These are phyloP conservation scores for Clarias pachynema DNA, from an alignment of 2,797 vertebrate species.

Conservation along the genomic window DNA sequence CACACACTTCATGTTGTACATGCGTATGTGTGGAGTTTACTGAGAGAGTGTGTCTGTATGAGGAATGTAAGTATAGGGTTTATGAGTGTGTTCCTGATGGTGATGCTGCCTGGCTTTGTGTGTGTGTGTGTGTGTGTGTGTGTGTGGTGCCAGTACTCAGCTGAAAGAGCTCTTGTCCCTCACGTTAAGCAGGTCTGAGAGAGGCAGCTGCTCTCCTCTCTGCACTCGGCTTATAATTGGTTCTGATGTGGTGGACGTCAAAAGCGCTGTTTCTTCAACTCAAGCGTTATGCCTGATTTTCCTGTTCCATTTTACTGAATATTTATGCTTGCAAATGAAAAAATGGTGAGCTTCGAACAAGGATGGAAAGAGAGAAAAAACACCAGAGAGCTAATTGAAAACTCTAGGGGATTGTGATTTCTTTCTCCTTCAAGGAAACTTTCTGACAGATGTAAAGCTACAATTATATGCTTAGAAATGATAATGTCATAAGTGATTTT, in stretches of 20 bases:
- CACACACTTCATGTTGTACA: background rate
- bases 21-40: constrained; percentile 2
- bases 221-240: constrained; percentile 47
- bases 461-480: constrained; percentile 43
- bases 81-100: constrained; percentile 9
- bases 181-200: constrained; percentile 44
- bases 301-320: constrained; percentile 45
- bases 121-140: constrained; percentile 38
- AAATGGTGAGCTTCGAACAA: constrained; percentile 43
- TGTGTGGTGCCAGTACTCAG: constrained; percentile 41
- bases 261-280: constrained; percentile 49
- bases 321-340: constrained; percentile 45
- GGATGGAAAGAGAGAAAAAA: constrained; percentile 2
- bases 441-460: constrained; percentile 47
- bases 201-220: constrained; percentile 50
- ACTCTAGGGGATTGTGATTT: constrained; percentile 40
- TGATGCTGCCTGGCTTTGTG: constrained; percentile 5
- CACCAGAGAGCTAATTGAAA: constrained; percentile 37
- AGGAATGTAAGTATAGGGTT: constrained; percentile 25
- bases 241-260: constrained; percentile 51
- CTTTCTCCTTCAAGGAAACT: constrained; percentile 47
- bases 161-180: constrained; percentile 48
- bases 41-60: constrained; percentile 10
- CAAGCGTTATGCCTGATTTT: constrained; percentile 52
- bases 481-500: constrained; percentile 46